These are phyloP conservation scores for Nyctibius bracteatus DNA, from an alignment of 2,113 vertebrate genomes.

Conservation along the genomic window DNA sequence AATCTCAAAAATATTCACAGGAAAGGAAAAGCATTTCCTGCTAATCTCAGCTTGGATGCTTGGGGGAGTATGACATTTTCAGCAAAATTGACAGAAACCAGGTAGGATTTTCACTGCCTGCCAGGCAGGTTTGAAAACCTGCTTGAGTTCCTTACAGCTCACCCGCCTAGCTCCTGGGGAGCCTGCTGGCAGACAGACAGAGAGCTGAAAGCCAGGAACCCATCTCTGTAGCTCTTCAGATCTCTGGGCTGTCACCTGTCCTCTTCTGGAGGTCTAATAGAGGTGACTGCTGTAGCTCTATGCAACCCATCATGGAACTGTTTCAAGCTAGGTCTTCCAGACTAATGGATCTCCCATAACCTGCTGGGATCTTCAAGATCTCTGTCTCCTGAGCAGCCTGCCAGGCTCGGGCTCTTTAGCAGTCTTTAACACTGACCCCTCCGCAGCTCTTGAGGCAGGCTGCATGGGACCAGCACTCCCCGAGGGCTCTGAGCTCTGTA, in stretches of 20 bases:
- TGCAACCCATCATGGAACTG: neutral
- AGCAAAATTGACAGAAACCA: neutral
- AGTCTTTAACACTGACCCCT: neutral
- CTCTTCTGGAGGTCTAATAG: neutral
- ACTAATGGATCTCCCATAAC: accelerated
- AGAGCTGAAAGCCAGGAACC: neutral
- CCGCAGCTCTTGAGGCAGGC: neutral
- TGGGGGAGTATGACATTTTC: neutral
- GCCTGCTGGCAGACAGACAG: neutral
- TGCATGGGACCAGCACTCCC: neutral
- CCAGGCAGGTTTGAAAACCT: constrained; percentile 35
- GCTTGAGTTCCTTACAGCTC: constrained; percentile 22
- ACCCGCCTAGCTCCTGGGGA: neutral
- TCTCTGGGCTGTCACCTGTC: neutral
- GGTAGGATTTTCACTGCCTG: constrained; percentile 9
- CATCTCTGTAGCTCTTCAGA: neutral
- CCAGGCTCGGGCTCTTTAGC: neutral
- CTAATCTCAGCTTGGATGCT: neutral
- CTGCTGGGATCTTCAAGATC: neutral
- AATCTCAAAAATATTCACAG: neutral
- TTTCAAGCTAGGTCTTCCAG: neutral
- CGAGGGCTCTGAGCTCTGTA: neutral
- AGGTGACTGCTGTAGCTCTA: neutral
- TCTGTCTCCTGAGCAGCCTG: neutral
- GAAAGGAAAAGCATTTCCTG: neutral